Conservation (phyloP, 2,113 vertebrate genomes). For the Hemiprocne comata region DNA sequence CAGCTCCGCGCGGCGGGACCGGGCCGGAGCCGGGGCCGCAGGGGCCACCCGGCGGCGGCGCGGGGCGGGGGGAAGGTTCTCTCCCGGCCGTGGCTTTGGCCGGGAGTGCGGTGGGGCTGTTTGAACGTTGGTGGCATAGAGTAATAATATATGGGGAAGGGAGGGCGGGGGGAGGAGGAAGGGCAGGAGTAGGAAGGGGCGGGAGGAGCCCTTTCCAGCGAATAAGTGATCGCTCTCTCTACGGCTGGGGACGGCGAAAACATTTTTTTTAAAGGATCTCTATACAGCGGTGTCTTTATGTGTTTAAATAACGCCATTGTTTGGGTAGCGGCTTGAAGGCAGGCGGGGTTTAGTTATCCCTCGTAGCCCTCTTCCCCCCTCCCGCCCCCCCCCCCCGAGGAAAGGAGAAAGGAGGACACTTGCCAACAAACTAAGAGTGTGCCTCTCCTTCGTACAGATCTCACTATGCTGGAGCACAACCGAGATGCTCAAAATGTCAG, state of each 20-base stretch:
- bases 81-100: not conserved
- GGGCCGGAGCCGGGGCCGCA: not conserved
- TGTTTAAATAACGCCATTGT: constrained; percentile 9
- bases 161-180: not conserved
- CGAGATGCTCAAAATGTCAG: constrained; percentile 42
- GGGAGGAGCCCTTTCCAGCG: constrained; percentile 63
- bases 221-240: constrained; percentile 58
- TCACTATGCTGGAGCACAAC: not conserved
- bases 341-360: not conserved
- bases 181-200: constrained; percentile 38
- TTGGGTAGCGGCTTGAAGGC: not conserved
- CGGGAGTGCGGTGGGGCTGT: constrained; percentile 25
- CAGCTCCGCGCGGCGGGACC: not conserved
- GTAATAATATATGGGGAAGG: constrained; percentile 11
- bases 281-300: not conserved
- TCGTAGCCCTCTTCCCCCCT: not conserved
- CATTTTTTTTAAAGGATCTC: constrained; percentile 40
- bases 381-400: too few relatives aligned
- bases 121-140: constrained; percentile 31
- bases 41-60: not conserved
- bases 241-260: constrained; percentile 27
- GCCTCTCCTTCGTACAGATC: not conserved
- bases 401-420: not conserved
- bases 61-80: not conserved
- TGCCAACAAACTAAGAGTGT: not conserved